Evolutionary conservation across 2,113 vertebrate species (phyloP), one percentile per base, ranked within the genome.

Genomic region (Fulica atra): DNA sequence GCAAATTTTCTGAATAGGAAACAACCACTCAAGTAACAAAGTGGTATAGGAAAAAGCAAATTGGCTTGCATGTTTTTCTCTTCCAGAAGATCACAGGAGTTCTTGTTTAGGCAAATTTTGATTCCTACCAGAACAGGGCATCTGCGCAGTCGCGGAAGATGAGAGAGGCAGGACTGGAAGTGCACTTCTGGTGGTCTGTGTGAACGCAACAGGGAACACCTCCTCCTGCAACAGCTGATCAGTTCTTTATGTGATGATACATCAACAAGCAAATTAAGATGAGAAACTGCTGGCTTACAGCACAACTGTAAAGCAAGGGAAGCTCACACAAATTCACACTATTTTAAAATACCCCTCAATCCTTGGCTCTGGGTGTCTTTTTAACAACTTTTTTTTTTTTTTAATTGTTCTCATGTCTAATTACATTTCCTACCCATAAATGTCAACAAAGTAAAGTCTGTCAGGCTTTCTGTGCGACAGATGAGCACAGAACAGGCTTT

Each of bases 111-210:
- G 36, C 24, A 66, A 44, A 36, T 70, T 16, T 15, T 42, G 36
- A 66, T 26, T 69, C 71, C 6, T 36, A 60, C 65, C 11, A 68
- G 40, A 53, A 74, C 51, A 51, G 25, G 28, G 70, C 14, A 81
- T 50, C n/a, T 7, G 10, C 4, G 25, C 28, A 69, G 4, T 20
- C 0, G 1, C 8, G 40, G 60, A 73, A 73, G 38, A 46, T 6
- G 38, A 46, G 17, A 60, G 70, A 64, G 20, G 73, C 44, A 80
- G 64, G 51, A 33, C 13, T 17, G 25, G 54, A 54, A 81, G 42
- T 1, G 1, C 21, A n/a, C 20, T 46, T 44, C 7, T 33, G 57
- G 42, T 4, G 68, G 31, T 44, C 56, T 38, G 6, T 13, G 56
- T 13, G 73, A 81, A 56, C 1, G 4, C 42, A 79, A 65, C 28